A percentile compares a stretch with the other conserved stretches of the same genome.
phyloP scores from a whole-genome alignment of 2,888 invertebrate species.

The Dicroscelio sp. region DNA sequence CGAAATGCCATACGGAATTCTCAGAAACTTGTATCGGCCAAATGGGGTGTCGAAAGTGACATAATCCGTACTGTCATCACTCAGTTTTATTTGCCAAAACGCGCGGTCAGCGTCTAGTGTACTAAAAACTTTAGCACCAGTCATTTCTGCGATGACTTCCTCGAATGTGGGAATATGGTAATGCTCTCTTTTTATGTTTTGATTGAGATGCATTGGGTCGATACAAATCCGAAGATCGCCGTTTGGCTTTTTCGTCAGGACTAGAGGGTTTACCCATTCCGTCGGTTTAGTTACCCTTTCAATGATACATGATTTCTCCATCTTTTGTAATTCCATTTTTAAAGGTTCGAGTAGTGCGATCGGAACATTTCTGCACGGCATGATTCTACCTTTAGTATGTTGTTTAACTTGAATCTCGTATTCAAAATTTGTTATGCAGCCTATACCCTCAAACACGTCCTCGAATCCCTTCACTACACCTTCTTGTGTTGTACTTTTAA shows the following conservation, averaged over 20 bases:
- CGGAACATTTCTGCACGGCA: conserved; percentile 73
- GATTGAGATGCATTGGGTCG: conserved; percentile 84
- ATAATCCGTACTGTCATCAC: conserved; percentile 78
- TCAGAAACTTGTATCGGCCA: conserved; percentile 86
- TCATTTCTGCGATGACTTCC: conserved; percentile 84
- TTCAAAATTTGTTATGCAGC: conserved; percentile 69
- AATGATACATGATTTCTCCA: conserved; percentile 74
- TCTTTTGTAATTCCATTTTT: conserved; percentile 65
- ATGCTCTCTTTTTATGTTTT: conserved; percentile 83
- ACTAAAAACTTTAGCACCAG: conserved; percentile 81
- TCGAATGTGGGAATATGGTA: conserved; percentile 86
- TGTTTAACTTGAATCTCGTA: conserved; percentile 63
- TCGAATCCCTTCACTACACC: conserved; percentile 37
- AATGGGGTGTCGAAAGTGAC: conserved; percentile 86
- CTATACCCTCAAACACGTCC: conserved; percentile 79
- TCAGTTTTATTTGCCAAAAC: conserved; percentile 85
- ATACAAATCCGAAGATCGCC: conserved; percentile 77
- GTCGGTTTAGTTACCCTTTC: conserved; percentile 75
- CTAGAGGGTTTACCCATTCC: conserved; percentile 82
- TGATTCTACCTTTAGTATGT: background rate
- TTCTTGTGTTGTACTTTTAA: background rate
- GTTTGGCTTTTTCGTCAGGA: conserved; percentile 74
- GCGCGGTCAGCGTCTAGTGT: conserved; percentile 84
- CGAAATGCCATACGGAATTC: conserved; percentile 87
- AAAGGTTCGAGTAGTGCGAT: conserved; percentile 73